Conservation (phyloP, 1,140 invertebrate species). For the Bradysia coprophila region DNA sequence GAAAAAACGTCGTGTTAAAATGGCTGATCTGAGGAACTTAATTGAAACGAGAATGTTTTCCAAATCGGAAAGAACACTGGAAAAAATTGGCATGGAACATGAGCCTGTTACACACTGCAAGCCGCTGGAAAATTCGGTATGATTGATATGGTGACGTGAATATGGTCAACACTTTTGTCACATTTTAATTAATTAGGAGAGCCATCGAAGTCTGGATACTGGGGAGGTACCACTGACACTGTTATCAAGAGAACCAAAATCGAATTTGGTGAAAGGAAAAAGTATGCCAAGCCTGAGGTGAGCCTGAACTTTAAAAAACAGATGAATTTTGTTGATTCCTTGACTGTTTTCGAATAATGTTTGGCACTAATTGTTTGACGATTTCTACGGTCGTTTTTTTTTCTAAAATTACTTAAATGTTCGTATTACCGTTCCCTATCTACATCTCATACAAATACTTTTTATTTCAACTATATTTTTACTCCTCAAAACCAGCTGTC, state of each 20-base stretch:
- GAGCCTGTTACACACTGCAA: constrained; percentile 23
- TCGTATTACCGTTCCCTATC: too few species aligned
- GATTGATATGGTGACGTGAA: too few species aligned
- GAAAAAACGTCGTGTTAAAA: constrained; percentile 75
- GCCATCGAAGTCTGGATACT: constrained; percentile 59
- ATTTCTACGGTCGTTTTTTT: too few species aligned
- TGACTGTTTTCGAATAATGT: too few species aligned
- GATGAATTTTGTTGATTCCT: too few species aligned
- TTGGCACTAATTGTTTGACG: too few species aligned
- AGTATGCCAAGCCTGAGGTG: constrained; percentile 90
- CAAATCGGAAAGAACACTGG: constrained; percentile 76
- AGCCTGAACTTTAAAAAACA: too few species aligned
- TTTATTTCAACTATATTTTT: constrained; percentile 2
- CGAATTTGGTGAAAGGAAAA: constrained; percentile 77
- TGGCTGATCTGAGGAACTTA: constrained; percentile 73
- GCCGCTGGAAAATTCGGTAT: too few species aligned
- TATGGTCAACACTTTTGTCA: too few species aligned
- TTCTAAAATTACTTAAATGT: too few species aligned
- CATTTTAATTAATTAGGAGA: too few species aligned
- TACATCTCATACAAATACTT: too few species aligned
- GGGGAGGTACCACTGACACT: constrained; percentile 45
- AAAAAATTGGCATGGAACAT: constrained; percentile 67
- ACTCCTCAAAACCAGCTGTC: constrained; percentile 17
- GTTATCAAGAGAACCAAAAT: constrained; percentile 30
- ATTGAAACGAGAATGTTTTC: constrained; percentile 81